phyloP scores from a whole-genome alignment of 2,888 invertebrate genomes.

The Troides aeacus region DNA sequence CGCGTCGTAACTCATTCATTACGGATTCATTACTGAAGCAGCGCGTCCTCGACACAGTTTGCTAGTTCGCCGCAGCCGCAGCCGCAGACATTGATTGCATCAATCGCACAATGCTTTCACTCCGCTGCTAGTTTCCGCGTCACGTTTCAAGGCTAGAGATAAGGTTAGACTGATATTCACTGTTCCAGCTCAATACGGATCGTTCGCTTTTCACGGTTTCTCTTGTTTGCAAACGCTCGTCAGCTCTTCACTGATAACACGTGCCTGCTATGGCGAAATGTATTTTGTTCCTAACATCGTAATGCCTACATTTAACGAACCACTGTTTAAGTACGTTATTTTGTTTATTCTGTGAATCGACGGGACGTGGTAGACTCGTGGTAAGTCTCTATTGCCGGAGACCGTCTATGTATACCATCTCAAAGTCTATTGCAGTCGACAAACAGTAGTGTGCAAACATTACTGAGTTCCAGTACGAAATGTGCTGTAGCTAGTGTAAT shows the following conservation, averaged over 20 bases:
- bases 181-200: conserved; percentile 70
- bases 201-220: conserved; percentile 69
- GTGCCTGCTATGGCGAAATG: not conserved
- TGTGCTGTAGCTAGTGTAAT: no score
- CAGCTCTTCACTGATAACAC: not conserved
- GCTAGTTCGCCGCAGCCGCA: conserved; percentile 48
- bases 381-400: no score
- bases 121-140: conserved; percentile 69
- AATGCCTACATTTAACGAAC: not conserved
- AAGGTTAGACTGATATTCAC: conserved; percentile 66
- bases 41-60: conserved; percentile 60
- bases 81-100: conserved; percentile 54
- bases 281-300: not conserved
- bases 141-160: conserved; percentile 75
- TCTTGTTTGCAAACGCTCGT: conserved; percentile 35
- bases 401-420: no score
- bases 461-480: no score
- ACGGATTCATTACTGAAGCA: conserved; percentile 38
- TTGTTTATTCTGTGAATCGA: no score
- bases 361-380: no score
- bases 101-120: conserved; percentile 73
- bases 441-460: no score
- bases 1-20: conserved; percentile 40
- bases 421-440: no score
- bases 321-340: no score